Conservation (phyloP, 2,797 vertebrate species). For the Eidolon dupreanum region DNA sequence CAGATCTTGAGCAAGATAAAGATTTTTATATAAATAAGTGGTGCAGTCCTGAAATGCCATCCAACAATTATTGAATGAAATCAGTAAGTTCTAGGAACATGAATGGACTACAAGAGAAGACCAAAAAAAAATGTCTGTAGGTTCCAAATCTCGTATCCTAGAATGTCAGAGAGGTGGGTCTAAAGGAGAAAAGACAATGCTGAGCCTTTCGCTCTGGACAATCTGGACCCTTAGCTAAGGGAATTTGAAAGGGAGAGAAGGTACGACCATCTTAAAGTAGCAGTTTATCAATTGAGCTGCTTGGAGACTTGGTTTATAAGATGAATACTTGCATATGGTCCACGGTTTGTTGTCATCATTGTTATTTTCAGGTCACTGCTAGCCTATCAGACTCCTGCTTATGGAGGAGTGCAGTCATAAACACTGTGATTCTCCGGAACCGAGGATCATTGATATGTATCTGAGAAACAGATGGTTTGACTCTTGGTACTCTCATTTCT, state of each 20-base stretch:
- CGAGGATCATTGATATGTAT: not conserved
- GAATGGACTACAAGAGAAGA: not conserved
- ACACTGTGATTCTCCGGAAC: not conserved
- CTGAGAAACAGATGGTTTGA: not conserved
- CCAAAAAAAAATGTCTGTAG: not conserved
- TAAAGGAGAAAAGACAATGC: not conserved
- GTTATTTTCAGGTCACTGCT: not conserved
- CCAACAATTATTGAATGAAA: not conserved
- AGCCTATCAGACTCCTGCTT: not conserved
- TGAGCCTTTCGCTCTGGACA: not conserved
- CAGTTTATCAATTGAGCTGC: not conserved
- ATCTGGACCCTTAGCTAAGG: not conserved
- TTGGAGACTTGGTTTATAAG: not conserved
- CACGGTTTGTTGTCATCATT: not conserved
- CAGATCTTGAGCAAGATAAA: not conserved
- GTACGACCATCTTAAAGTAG: accelerated
- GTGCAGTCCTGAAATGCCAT: not conserved
- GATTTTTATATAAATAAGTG: not conserved
- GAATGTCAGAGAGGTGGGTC: not conserved
- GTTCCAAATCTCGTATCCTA: not conserved
- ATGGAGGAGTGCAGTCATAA: not conserved
- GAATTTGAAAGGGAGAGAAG: too few species aligned
- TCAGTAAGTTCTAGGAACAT: not conserved
- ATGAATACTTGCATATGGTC: not conserved
- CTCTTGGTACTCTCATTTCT: not conserved